These are phyloP conservation scores for Brenthis hecate DNA, from an alignment of 2,888 invertebrate genomes.

Conservation along the genomic window DNA sequence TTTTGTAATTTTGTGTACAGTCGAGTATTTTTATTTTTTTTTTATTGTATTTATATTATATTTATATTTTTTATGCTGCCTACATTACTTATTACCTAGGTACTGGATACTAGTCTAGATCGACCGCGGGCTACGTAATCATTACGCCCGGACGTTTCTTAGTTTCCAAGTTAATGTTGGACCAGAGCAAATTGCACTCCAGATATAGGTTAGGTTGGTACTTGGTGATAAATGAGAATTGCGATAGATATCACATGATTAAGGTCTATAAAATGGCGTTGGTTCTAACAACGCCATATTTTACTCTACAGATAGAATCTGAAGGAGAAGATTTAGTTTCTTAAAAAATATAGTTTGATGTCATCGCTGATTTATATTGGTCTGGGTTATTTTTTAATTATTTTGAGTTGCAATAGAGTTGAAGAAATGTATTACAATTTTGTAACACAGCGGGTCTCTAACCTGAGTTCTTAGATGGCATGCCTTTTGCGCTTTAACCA, in stretches of 20 bases:
- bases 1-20: too few species aligned
- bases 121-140: conserved; percentile 5
- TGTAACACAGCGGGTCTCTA: too few species aligned
- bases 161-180: conserved; percentile 11
- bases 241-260: conserved; percentile 6
- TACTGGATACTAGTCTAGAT: not conserved
- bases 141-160: conserved; percentile 1
- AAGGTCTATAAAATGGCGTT: not conserved
- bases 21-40: too few species aligned
- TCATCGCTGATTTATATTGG: too few species aligned
- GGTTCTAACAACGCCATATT: not conserved
- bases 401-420: too few species aligned
- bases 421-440: too few species aligned
- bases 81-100: not conserved
- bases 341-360: too few species aligned
- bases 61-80: too few species aligned
- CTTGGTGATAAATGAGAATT: conserved; percentile 1
- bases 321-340: not conserved
- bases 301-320: not conserved
- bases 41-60: too few species aligned
- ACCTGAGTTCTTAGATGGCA: too few species aligned
- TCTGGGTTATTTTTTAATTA: too few species aligned
- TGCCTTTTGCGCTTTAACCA: too few species aligned
- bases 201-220: not conserved
- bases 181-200: conserved; percentile 3